Conservation (phyloP, 2,888 invertebrate genomes). For the Phrixothrix hirtus region DNA sequence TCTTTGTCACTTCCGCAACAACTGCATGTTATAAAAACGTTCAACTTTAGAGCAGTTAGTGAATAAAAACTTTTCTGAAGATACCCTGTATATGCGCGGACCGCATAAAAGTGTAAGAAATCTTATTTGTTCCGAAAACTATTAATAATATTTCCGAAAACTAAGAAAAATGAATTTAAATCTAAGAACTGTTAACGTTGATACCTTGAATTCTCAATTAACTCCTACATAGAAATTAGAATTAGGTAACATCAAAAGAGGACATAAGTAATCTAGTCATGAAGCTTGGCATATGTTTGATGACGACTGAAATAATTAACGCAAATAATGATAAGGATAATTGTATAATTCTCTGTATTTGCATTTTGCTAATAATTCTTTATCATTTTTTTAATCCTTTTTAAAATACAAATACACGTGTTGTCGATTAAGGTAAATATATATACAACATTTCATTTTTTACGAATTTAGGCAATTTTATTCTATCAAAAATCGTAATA, state of each 20-base stretch:
- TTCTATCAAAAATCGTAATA: no score
- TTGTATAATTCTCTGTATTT: neutral
- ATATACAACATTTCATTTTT: neutral
- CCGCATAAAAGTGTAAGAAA: no score
- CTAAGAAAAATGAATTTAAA: neutral
- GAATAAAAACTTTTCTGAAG: neutral
- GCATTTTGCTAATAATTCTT: no score
- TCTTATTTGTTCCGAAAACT: neutral
- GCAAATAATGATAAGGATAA: neutral
- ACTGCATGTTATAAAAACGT: neutral
- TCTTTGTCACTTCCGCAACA: no score
- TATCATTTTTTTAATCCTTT: no score
- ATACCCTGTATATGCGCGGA: no score
- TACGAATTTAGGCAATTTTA: no score
- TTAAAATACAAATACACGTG: no score
- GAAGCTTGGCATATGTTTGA: neutral
- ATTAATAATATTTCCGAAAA: neutral
- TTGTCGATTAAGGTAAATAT: no score
- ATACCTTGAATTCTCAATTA: neutral
- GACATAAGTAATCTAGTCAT: neutral
- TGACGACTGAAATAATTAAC: neutral
- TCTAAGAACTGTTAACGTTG: neutral
- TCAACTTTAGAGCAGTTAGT: neutral
- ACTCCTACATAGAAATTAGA: neutral
- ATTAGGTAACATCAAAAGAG: neutral